Conservation (phyloP, 2,888 invertebrate genomes). For the Tortrix viridana region DNA sequence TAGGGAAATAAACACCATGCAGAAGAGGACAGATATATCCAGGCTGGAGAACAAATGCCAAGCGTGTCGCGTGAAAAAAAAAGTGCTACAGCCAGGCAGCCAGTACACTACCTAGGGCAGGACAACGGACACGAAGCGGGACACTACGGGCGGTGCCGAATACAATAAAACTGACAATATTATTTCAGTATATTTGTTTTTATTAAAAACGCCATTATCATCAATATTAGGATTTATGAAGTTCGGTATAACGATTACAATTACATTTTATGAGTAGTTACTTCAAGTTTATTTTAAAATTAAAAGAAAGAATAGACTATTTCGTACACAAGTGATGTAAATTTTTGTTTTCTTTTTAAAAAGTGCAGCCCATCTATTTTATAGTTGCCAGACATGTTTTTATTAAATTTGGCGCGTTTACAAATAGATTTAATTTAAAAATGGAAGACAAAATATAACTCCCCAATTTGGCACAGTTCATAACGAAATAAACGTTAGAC, state of each 20-base stretch:
- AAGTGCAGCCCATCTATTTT: constrained; percentile 59
- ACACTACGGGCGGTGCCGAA: constrained; percentile 44
- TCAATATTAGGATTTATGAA: constrained; percentile 85
- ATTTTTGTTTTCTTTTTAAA: constrained; percentile 42
- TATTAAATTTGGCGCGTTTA: constrained; percentile 44
- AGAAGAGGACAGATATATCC: constrained; percentile 53
- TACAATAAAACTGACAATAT: constrained; percentile 75
- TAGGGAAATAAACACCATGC: constrained; percentile 71
- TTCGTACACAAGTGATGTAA: constrained; percentile 54
- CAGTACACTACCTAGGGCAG: constrained; percentile 7
- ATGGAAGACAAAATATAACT: constrained; percentile 68
- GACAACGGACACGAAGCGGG: constrained; percentile 42
- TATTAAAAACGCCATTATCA: constrained; percentile 85
- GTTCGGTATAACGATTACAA: constrained; percentile 84
- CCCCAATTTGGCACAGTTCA: constrained; percentile 65
- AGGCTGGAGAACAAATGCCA: constrained; percentile 54
- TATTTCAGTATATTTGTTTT: constrained; percentile 81
- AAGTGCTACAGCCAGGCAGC: constrained; percentile 28
- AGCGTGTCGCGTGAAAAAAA: constrained; percentile 56
- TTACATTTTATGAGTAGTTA: constrained; percentile 81
- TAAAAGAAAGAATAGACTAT: constrained; percentile 74
- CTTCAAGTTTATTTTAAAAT: constrained; percentile 75
- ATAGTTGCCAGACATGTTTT: constrained; percentile 36
- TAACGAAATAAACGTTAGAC: constrained; percentile 47
- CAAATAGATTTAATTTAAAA: constrained; percentile 46